A percentile compares a stretch with the other conserved stretches of the same genome.
Evolutionary conservation across 1,140 invertebrate species (phyloP).

Genomic region (Brachionus angularis): DNA sequence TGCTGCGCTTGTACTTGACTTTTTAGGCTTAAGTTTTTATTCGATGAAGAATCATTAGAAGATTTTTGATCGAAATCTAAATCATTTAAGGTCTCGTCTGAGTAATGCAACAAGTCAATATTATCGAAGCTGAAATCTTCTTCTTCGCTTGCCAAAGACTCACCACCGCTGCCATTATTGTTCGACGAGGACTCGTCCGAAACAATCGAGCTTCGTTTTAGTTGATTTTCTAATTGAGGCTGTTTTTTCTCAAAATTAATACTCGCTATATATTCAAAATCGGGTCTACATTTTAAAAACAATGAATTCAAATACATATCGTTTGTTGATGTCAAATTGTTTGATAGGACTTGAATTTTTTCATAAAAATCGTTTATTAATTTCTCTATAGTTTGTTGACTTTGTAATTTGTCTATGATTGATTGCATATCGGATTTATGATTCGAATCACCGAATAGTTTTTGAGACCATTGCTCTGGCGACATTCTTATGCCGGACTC

Average conservation of each 20-base stretch:
- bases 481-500: conserved; percentile 92
- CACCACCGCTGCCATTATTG: conserved; percentile 9
- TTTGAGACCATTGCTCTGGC: conserved; percentile 94
- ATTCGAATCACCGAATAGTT: conserved; percentile 86
- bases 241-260: conserved; percentile 41
- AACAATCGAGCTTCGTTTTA: neutral
- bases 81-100: too few relatives aligned
- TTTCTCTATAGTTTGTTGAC: conserved; percentile 32
- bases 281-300: neutral
- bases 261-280: conserved; percentile 5
- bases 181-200: neutral
- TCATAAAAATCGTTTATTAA: conserved; percentile 42
- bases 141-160: conserved; percentile 25
- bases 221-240: neutral
- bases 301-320: neutral
- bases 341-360: conserved; percentile 7
- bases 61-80: neutral
- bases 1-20: too few relatives aligned
- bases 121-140: conserved; percentile 23
- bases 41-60: neutral
- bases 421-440: conserved; percentile 99
- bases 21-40: neutral
- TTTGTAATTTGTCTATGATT: conserved; percentile 71
- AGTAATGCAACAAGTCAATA: too few relatives aligned
- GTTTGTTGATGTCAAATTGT: neutral